phyloP scores from a whole-genome alignment of 2,888 invertebrate species.

The Tanytarsus gracilentus region DNA sequence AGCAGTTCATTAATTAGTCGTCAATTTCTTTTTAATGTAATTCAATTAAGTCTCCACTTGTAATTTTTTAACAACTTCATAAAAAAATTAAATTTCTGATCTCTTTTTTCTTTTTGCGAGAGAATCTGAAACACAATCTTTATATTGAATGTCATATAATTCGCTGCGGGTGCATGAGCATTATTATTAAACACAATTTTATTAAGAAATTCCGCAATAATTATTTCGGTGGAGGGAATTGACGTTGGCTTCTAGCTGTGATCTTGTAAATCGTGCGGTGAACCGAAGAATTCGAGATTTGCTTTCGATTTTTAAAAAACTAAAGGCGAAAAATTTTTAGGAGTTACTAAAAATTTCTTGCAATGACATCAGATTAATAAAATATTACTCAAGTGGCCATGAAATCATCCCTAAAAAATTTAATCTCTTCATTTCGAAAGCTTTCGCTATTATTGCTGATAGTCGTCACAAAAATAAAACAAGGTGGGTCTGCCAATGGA shows the following conservation, averaged over 20 bases:
- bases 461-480: too few relatives aligned
- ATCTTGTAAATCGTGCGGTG: slow-evolving; percentile 13
- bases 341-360: too few relatives aligned
- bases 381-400: too few relatives aligned
- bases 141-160: background rate
- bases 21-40: slow-evolving; percentile 25
- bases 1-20: slow-evolving; percentile 24
- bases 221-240: background rate
- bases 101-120: background rate
- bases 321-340: too few relatives aligned
- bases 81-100: slow-evolving; percentile 24
- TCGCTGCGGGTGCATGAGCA: slow-evolving; percentile 15
- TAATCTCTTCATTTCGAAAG: too few relatives aligned
- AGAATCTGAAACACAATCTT: slow-evolving; percentile 22
- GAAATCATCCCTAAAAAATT: too few relatives aligned
- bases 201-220: slow-evolving; percentile 2
- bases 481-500: too few relatives aligned
- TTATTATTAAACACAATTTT: slow-evolving; percentile 15
- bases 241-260: slow-evolving; percentile 6
- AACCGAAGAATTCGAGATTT: too few relatives aligned
- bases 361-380: too few relatives aligned
- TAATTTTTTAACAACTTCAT: slow-evolving; percentile 28
- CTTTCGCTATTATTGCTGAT: too few relatives aligned
- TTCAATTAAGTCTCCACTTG: slow-evolving; percentile 28
- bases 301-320: too few relatives aligned